Evolutionary conservation across 2,797 vertebrate species (phyloP), one percentile per base, ranked within the genome.

Genomic region (Smutsia gigantea): DNA sequence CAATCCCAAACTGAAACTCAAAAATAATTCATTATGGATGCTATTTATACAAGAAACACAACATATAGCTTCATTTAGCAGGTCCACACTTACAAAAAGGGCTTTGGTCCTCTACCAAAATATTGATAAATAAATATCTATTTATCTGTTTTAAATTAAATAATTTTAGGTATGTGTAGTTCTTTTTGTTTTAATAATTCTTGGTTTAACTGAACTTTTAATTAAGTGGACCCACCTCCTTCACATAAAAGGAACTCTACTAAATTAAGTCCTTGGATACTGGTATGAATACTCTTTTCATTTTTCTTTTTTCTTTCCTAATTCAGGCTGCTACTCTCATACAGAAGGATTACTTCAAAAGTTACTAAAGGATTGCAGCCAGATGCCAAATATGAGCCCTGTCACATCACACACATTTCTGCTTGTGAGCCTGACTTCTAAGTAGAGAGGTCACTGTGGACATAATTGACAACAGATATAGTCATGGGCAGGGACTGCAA

Each of bases 131-230:
- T 51, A 72, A 82, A 71, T 53, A 46, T 27, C 4, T 42, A 81
- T 57, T 39, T 61, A 59, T 77, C 59, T 69, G 3, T 83, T 96
- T 92, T 88, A 87, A 57, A 27, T 74, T 87, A 79, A 85, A 42
- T 90, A 61, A 93, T 78, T 93, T 51, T 27, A 84, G 12, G 8
- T 37, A 39, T 69, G 1, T 34, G 31, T 85, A 51, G 53, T 59
- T 77, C 21, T 71, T 79, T 79, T 86, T 78, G 63, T 72, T 95
- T 93, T 92, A 89, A 71, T 72, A 88, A 81, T 69, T 31, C 29
- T 25, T 94, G 25, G 14, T 42, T 91, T 96, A 75, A 91, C 13
- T 78, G 29, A 25, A 21, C 23, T 75, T 93, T 94, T 39, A 37
- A 81, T 87, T 87, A 93, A 55, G 42, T 49, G 10, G 12, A n/a